Evolutionary conservation across 2,797 vertebrate genomes (phyloP).

Genomic region (Gymnodraco acuticeps): DNA sequence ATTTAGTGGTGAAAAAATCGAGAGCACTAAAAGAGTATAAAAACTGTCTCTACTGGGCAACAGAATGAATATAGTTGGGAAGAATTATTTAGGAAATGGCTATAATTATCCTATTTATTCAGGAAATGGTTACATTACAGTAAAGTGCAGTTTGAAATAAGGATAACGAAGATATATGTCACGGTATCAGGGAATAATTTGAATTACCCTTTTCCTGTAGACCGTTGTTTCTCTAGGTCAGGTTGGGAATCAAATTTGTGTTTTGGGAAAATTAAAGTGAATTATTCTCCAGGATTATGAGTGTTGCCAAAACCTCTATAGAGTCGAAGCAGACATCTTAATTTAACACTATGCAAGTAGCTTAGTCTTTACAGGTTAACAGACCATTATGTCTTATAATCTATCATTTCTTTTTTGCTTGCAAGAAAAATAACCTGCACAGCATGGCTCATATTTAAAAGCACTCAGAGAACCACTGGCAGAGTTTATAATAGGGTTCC

Average conservation of each 20-base stretch:
- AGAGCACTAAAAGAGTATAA: constrained; percentile 27
- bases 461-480: constrained; percentile 38
- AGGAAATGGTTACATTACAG: constrained; percentile 66
- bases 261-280: constrained; percentile 60
- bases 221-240: constrained; percentile 58
- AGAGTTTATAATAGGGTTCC: constrained; percentile 57
- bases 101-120: constrained; percentile 74
- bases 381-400: constrained; percentile 32
- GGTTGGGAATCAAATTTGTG: constrained; percentile 56
- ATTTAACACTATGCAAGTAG: constrained; percentile 25
- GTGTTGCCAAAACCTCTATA: constrained; percentile 40
- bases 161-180: constrained; percentile 73
- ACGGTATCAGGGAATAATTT: constrained; percentile 62
- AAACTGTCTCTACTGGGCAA: constrained; percentile 58
- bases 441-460: constrained; percentile 33
- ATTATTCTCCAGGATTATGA: constrained; percentile 51
- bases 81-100: constrained; percentile 73
- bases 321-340: constrained; percentile 1
- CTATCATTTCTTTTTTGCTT: constrained; percentile 18
- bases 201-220: constrained; percentile 59
- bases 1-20: constrained; percentile 28
- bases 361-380: constrained; percentile 23
- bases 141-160: constrained; percentile 61
- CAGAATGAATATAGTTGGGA: constrained; percentile 68
- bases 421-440: constrained; percentile 35